Evolutionary conservation across 2,888 invertebrate species (phyloP), one percentile per base, ranked within the genome.

Genomic region (Cyclophora punctaria): DNA sequence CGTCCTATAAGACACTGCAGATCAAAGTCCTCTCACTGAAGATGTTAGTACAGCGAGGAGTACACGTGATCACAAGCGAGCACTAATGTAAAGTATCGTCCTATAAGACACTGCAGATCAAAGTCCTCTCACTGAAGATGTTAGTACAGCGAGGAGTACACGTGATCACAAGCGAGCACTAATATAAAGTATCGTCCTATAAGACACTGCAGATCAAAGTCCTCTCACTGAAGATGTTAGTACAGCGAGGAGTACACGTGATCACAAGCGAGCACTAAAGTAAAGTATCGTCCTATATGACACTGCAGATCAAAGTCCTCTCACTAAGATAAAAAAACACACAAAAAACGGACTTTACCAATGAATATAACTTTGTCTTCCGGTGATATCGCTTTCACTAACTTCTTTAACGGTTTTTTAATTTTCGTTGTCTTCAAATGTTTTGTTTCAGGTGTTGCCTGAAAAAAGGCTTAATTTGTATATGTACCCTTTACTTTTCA

Each of bases 321-420:
- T 3, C 33, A 20, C 4, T 3, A 44, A 34, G 34, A 33, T 44
- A 44, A 33, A 7, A 20, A 20, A 20, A 20, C 20, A 20, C 20
- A 20, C 1, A 2, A 20, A 20, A 20, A 20, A 1, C 20, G 1
- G 20, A 20, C 20, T 20, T 59, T 48, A 75, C 78, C 78, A 35
- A 78, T 75, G 51, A 78, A 76, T 47, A 78, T 75, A 3, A 78
- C 46, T 55, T 75, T 75, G 34, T 78, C 76, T 0, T 69, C 63
- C 0, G 35, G 35, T 0, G 48, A 40, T 35, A 78, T 58, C 3
- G 55, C 51, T 49, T 69, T 75, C 2, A 78, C 48, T 3, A 66
- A 3, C 47, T 72, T 77, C 0, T 41, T 34, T 0, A 78, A 50
- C 1, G 53, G 43, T 0, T 34, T 4, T 3, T 67, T 71, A 4